Evolutionary conservation across 2,113 vertebrate genomes (phyloP), one percentile per base, ranked within the genome.

Genomic region (Cephalopterus ornatus): DNA sequence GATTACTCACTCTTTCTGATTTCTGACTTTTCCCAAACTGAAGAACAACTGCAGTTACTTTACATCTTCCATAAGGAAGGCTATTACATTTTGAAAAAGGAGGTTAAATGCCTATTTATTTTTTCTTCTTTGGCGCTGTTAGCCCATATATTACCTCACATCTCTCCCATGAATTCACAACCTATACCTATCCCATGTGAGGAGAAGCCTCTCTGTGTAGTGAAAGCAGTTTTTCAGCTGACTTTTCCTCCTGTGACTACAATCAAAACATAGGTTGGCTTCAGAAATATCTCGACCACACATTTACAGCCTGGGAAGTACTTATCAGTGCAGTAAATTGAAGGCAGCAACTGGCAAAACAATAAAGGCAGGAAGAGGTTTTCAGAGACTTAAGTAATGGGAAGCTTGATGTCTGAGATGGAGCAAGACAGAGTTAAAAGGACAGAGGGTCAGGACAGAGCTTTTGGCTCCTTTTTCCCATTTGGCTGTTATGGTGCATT

Each of bases 361-460:
- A 95, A 92, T 82, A 91, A 92, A 95, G 91, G 79, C 96, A 96
- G 93, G 90, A 96, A 96, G 79, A 91, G 63, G 52, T 33, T 92
- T 86, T 75, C 65, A 87, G 86, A 91, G 65, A 65, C 81, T 68
- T 62, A 87, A 86, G 68, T 87, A 89, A 93, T 84, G 83, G 86
- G 95, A 92, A 91, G 65, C 73, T 93, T 82, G 26, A 59, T 62
- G 75, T 62, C 88, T 83, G 65, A 65, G 78, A 80, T 53, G 83
- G 80, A 95, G 68, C 61, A 91, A 80, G 88, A 58, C 71, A 77
- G 71, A 92, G 62, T 91, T 93, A 81, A 86, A 93, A 95, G 93
- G 76, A 91, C 37, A 70, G 59, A 84, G 37, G 20, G 55, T 46
- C 41, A 88, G 75, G 75, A 80, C 53, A 88, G 59, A 75, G 58